Base-by-base conservation (phyloP, 2,888 invertebrate species). In the Caenorhabditis macrosperma region DNA sequence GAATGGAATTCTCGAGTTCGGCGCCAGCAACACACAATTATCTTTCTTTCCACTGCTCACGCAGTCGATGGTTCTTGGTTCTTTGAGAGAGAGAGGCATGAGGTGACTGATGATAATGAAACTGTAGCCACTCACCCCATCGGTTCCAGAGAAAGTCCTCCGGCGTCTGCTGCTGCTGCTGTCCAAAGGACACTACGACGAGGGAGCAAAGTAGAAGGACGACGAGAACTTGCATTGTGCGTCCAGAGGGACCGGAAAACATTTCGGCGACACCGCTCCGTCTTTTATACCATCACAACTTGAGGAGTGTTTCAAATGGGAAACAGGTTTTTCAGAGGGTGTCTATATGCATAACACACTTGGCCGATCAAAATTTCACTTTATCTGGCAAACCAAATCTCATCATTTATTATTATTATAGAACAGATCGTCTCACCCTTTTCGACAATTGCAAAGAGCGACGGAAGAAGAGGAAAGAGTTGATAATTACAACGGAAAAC, bases 1-100 rank as follows among this genome's bases (percentile, higher is more conserved):
- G 22, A 84, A 79, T 2, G 81, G 81, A 10, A 82, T 79, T 33
- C 81, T 85, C 2, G 88, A 80, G n/a, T 86, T 83, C 17, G 86
- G 86, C 1, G 87, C 86, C 3, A 87, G 69, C 35, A 89, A 75
- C 1, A 80, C 66, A 54, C 89, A 89, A 15, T 84, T 81, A 9
- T 82, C 84, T 6, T 81, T 77, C 38, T 81, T 78, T 6, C 75
- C 84, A 12, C 80, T 79, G 12, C 76, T 79, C 9, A 87, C 83
- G 74, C 89, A 89, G 61, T 89, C 88, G 15, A 89, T 74, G 0
- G 89, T 88, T 35, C 89, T 78, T 54, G 86, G 82, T 61, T 89
- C 88, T 88, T n/a, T n/a, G n/a, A 60, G 54, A 81, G 68, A 30
- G 46, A 46, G 46, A 20, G 17, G 46, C 4, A 22, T 2, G 2